These are phyloP conservation scores for Ceuthmochares aereus DNA, from an alignment of 2,113 vertebrate species.

Conservation along the genomic window DNA sequence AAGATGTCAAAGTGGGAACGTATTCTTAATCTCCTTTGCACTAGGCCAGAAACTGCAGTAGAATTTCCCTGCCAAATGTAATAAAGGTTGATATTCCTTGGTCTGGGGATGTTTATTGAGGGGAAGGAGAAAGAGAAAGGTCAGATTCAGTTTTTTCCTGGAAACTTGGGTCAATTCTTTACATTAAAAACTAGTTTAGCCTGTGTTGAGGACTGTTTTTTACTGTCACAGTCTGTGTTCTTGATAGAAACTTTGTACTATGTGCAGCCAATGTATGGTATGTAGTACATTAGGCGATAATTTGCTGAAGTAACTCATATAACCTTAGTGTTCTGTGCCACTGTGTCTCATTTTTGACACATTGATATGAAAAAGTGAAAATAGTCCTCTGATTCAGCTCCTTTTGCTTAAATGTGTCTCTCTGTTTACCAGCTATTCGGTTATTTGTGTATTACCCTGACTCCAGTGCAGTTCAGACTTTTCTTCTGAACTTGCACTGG, in stretches of 20 bases:
- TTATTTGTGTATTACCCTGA: not conserved
- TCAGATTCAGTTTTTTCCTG: not conserved
- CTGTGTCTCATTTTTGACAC: not conserved
- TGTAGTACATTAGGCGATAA: not conserved
- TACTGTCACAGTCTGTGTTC: not conserved
- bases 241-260: not conserved
- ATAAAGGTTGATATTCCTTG: not conserved
- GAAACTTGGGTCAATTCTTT: not conserved
- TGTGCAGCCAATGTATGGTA: not conserved
- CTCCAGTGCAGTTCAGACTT: not conserved
- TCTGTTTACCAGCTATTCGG: not conserved
- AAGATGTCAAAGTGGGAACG: not conserved
- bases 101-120: not conserved
- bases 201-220: not conserved
- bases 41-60: not conserved
- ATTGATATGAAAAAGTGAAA: not conserved
- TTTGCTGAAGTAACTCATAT: not conserved
- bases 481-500: constrained; percentile 14
- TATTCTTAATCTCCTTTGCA: not conserved
- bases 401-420: not conserved
- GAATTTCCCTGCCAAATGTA: not conserved
- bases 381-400: not conserved
- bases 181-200: not conserved
- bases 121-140: not conserved
- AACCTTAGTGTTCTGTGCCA: not conserved